A percentile compares a stretch with the other conserved stretches of the same genome.
Conservation (phyloP, 2,113 vertebrate genomes). For the Ibidorhyncha struthersii region DNA sequence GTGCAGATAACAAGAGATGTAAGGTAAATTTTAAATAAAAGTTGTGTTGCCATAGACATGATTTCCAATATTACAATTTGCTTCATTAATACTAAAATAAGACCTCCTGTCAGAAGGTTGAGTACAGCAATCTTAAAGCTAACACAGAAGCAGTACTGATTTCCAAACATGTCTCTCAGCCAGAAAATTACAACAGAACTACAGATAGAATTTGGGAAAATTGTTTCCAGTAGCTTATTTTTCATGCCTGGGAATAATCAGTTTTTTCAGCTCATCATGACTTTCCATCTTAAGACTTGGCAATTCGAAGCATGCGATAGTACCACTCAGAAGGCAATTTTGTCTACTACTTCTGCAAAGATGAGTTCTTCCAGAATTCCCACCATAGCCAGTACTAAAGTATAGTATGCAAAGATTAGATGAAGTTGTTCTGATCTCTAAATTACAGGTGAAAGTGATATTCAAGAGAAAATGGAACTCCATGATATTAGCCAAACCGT, state of each 20-base stretch:
- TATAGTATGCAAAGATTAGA: not conserved
- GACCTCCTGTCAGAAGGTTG: not conserved
- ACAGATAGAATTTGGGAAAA: not conserved
- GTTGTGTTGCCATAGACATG: not conserved
- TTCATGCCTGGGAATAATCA: not conserved
- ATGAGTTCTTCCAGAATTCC: not conserved
- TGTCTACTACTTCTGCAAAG: not conserved
- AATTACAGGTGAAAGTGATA: not conserved
- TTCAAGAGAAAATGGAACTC: not conserved
- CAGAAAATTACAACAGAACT: not conserved
- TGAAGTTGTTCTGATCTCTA: not conserved
- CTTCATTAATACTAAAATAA: not conserved
- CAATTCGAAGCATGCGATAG: not conserved
- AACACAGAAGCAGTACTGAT: not conserved
- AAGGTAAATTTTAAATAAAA: not conserved
- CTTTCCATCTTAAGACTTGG: not conserved
- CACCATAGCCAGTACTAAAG: not conserved
- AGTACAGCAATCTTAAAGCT: not conserved
- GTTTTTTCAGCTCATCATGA: not conserved
- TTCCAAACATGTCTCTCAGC: not conserved
- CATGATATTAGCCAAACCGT: not conserved
- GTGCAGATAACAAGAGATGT: not conserved
- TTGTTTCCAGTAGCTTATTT: not conserved
- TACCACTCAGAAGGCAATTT: not conserved
- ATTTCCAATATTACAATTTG: not conserved